These are phyloP conservation scores for Hyphantria cunea DNA, from an alignment of 1,140 invertebrate species.

Conservation along the genomic window DNA sequence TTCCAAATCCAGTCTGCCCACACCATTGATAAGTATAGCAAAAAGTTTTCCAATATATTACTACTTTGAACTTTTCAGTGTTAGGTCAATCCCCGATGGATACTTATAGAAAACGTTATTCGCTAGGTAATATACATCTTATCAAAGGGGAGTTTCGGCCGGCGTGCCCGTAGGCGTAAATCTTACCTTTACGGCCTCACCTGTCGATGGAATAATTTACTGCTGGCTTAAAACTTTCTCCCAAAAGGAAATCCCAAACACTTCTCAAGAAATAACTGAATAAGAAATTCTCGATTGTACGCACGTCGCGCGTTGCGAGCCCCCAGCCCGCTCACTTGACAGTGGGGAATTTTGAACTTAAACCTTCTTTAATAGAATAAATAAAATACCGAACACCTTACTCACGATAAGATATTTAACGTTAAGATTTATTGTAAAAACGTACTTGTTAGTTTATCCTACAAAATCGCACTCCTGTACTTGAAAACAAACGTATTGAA, in stretches of 20 bases:
- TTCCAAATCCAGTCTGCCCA: conserved; percentile 5
- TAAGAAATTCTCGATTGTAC: conserved; percentile 73
- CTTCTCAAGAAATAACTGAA: conserved; percentile 79
- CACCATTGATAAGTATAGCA: conserved; percentile 38
- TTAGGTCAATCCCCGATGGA: conserved; percentile 54
- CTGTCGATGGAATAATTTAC: conserved; percentile 81
- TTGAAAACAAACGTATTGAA: conserved; percentile 20
- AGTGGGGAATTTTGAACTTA: conserved; percentile 60
- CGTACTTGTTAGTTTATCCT: conserved; percentile 23
- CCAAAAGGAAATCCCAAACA: conserved; percentile 75
- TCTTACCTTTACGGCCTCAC: conserved; percentile 79
- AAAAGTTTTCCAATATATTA: conserved; percentile 57
- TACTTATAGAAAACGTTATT: conserved; percentile 60
- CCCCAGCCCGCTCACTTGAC: conserved; percentile 42
- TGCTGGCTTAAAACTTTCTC: conserved; percentile 76
- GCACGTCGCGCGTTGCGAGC: conserved; percentile 38
- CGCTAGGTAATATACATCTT: conserved; percentile 73
- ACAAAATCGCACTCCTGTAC: conserved; percentile 20
- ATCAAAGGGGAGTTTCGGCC: conserved; percentile 65
- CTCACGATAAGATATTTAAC: conserved; percentile 23
- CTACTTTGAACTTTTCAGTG: conserved; percentile 40
- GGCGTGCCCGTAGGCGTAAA: conserved; percentile 70
- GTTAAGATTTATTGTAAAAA: conserved; percentile 26
- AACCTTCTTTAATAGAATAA: conserved; percentile 63
- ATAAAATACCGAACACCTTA: conserved; percentile 48